Percentiles rank a stretch among this genome's conserved stretches.
Evolutionary conservation across 2,888 invertebrate genomes (phyloP).

Genomic region (Anorthoa munda): DNA sequence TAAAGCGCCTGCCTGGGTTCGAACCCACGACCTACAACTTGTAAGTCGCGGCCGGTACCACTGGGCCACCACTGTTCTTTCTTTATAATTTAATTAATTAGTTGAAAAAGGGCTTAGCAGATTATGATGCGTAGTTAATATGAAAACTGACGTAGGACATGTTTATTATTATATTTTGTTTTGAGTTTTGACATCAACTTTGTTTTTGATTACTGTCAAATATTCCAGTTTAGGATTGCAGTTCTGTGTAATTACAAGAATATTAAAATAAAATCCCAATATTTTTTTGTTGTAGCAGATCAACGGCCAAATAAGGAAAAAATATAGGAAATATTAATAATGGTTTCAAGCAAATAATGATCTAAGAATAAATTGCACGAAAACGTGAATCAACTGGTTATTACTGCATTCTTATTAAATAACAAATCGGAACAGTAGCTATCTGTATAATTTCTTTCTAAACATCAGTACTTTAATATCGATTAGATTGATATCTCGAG

Average conservation of each 20-base stretch:
- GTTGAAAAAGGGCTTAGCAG: too few relatives aligned
- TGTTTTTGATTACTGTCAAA: background rate
- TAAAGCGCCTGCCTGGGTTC: too few relatives aligned
- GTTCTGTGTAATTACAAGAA: background rate
- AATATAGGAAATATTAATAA: background rate
- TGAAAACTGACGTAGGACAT: too few relatives aligned
- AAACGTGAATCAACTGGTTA: conserved; percentile 14
- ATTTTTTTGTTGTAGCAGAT: background rate
- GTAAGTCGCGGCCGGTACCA: too few relatives aligned
- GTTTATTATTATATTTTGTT: background rate
- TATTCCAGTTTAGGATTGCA: too few relatives aligned
- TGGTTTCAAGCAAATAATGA: background rate
- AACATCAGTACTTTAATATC: conserved; percentile 50
- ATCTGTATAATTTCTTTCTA: conserved; percentile 62
- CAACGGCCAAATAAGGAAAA: conserved; percentile 8
- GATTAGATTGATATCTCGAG: conserved; percentile 67
- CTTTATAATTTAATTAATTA: too few relatives aligned
- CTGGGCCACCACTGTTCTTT: too few relatives aligned
- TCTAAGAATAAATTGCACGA: background rate
- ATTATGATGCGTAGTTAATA: too few relatives aligned
- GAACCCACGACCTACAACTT: too few relatives aligned
- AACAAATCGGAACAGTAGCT: conserved; percentile 64
- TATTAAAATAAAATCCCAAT: background rate
- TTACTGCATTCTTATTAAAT: conserved; percentile 32
- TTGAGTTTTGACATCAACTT: background rate